Base-by-base conservation (phyloP, 2,113 vertebrate genomes). In the Gallinago paraguaiae region DNA sequence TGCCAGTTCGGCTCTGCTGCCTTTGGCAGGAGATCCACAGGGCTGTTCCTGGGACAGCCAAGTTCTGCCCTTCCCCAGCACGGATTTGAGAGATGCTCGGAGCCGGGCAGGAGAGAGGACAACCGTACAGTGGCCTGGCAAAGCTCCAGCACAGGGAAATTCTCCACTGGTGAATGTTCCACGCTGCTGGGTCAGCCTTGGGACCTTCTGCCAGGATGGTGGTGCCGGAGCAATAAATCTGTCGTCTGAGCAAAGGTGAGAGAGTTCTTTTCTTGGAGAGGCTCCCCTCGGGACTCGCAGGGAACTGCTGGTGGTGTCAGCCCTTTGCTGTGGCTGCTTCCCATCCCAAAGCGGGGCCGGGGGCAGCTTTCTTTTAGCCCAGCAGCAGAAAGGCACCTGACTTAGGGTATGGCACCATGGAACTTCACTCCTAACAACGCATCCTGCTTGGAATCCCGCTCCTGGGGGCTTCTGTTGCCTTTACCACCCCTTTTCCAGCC, bases 351-450 rank as follows among this genome's bases (percentile, higher is more conserved):
- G 87, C 35, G 35, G 59, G 59, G 18, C 68, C 43, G 67, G 50
- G 41, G 28, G 15, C 25, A 37, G 27, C 1, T 2, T 15, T 50
- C 10, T 16, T 23, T 31, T 5, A 80, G 61, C 77, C n/a, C 65
- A 53, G 80, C 72, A 65, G 86, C 90, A 92, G 80, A 70, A 94
- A 91, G 83, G 83, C 80, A 87, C 69, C 83, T 84, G 57, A 37
- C 65, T 22, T 19, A 3, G 9, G 59, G n/a, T 51, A 39, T 28
- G 23, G 74, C 72, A 78, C 43, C 15, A n/a, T 13, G 74, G 57
- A 91, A 24, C 14, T 27, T 27, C 13, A 67, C 46, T 70, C 78
- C 78, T 31, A 33, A 48, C 6, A 1, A 27, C 16, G 37, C 51
- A 27, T 74, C 80, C 80, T 63, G 12, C 76, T 39, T 74, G 43